Percentiles rank a stretch among this genome's conserved stretches.
Conservation (phyloP, 2,888 invertebrate species). For the Ormyrus pomaceus region DNA sequence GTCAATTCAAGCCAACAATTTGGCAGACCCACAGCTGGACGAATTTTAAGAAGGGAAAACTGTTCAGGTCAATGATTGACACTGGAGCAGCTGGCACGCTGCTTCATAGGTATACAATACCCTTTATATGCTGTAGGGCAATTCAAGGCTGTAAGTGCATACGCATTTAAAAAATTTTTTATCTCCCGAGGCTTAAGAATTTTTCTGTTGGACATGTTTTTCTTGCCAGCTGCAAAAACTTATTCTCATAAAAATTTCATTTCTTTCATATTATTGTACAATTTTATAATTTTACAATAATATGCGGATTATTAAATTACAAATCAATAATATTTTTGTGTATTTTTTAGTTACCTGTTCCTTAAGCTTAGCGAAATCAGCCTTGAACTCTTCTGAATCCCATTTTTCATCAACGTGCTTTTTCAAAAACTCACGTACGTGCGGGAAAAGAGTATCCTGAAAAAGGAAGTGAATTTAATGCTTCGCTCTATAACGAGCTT, state of each 20-base stretch:
- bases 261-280: slow-evolving; percentile 1
- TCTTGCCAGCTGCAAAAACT: background rate
- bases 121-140: background rate
- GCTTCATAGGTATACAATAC: background rate
- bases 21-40: background rate
- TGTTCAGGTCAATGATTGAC: slow-evolving; percentile 14
- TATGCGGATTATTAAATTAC: too few species aligned
- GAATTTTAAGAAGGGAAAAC: slow-evolving; percentile 15
- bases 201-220: background rate
- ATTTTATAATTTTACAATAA: background rate
- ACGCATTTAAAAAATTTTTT: slow-evolving; percentile 1
- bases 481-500: background rate
- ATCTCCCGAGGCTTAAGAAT: background rate
- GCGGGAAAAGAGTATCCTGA: slow-evolving; percentile 87
- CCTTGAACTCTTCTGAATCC: slow-evolving; percentile 82
- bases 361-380: slow-evolving; percentile 81
- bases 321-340: too few species aligned
- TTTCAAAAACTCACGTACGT: slow-evolving; percentile 84
- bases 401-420: slow-evolving; percentile 84
- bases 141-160: slow-evolving; percentile 1
- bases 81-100: slow-evolving; percentile 9
- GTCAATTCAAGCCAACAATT: background rate
- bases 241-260: background rate
- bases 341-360: slow-evolving; percentile 77
- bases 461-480: slow-evolving; percentile 59